Percentiles rank a stretch among this genome's conserved stretches.
Conservation (phyloP, 1,140 invertebrate genomes). For the Temnothorax curvispinosus region DNA sequence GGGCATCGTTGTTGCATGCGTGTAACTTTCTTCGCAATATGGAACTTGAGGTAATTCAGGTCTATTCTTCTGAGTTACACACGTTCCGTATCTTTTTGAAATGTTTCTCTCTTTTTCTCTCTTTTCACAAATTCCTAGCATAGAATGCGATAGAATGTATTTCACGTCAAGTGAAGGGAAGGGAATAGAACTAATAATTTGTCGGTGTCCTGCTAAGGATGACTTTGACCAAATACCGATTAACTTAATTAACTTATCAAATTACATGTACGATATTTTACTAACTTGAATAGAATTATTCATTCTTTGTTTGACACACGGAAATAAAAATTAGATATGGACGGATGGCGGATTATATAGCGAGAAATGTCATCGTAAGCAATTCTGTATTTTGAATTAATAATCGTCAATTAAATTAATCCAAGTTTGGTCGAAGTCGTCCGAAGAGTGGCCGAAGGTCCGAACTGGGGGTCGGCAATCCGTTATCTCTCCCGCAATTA, state of each 20-base stretch:
- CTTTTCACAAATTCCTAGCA: not conserved
- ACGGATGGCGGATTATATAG: not conserved
- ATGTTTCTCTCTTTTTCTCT: not conserved
- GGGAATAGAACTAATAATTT: not conserved
- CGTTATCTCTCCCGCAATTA: constrained; percentile 62
- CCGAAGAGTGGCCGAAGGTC: not conserved
- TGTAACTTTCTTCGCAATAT: not conserved
- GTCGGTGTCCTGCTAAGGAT: not conserved
- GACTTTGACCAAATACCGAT: not conserved
- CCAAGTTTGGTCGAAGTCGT: not conserved
- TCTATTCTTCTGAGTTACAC: not conserved
- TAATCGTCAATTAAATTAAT: constrained; percentile 2
- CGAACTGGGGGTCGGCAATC: constrained; percentile 45
- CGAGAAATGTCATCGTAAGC: not conserved
- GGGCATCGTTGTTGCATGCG: no score
- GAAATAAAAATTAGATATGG: not conserved
- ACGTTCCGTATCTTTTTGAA: not conserved
- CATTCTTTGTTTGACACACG: not conserved
- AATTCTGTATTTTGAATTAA: not conserved
- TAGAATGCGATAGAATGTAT: not conserved
- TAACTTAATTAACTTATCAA: not conserved
- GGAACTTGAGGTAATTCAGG: not conserved
- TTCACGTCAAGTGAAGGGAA: not conserved
- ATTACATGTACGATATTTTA: not conserved
- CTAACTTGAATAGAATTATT: not conserved